A percentile compares a stretch with the other conserved stretches of the same genome.
phyloP scores from a whole-genome alignment of 2,113 vertebrate species.

The Chloropsis cyanopogon region DNA sequence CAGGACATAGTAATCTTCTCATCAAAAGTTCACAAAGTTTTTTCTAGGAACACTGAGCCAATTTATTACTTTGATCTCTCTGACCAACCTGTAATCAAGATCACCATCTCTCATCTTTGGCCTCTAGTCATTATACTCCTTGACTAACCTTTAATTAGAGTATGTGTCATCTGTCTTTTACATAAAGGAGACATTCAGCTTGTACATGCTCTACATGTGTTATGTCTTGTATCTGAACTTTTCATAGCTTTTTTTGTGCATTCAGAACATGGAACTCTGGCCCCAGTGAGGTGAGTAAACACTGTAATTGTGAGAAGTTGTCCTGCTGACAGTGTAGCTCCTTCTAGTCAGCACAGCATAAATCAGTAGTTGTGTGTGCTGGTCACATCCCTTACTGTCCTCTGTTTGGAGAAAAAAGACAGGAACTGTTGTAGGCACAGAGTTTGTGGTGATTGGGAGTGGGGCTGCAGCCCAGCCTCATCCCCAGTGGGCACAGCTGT shows the following conservation, averaged over 20 bases:
- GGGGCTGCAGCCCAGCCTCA: background rate
- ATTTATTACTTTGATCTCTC: slow-evolving; percentile 29
- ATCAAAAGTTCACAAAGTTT: slow-evolving; percentile 10
- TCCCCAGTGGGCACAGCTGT: background rate
- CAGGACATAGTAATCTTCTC: background rate
- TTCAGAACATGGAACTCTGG: background rate
- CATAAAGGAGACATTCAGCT: background rate
- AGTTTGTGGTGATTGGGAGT: background rate
- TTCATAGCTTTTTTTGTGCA: background rate
- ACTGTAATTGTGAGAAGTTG: background rate
- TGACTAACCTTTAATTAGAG: slow-evolving; percentile 34
- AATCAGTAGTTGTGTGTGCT: background rate
- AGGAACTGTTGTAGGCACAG: background rate
- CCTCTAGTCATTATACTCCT: background rate
- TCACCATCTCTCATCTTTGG: slow-evolving; percentile 21
- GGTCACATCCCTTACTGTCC: background rate
- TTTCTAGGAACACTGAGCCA: slow-evolving; percentile 32
- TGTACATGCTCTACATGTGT: background rate
- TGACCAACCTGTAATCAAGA: slow-evolving; percentile 33
- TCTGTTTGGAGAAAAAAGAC: background rate
- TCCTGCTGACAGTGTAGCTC: slow-evolving; percentile 15
- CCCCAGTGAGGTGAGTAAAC: background rate
- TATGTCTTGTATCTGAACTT: background rate
- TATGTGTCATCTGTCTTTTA: background rate
- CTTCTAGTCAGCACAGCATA: background rate